Evolutionary conservation across 2,888 invertebrate species (phyloP).

Genomic region (Phyto melanocephala): DNA sequence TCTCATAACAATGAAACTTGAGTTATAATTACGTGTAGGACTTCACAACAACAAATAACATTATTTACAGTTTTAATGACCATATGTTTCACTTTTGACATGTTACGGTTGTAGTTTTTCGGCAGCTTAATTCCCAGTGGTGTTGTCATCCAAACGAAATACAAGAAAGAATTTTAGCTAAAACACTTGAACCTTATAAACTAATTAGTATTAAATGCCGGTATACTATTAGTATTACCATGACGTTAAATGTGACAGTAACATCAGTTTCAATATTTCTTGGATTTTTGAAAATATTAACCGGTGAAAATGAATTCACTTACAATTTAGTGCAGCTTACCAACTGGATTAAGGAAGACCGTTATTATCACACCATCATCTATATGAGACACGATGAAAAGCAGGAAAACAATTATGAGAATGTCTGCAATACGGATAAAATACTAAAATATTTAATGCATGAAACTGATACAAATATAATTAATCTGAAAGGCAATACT

Average conservation of each 20-base stretch:
- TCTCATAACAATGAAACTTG: too few relatives aligned
- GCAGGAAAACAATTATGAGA: background rate
- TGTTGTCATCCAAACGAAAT: background rate
- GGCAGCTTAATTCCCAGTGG: background rate
- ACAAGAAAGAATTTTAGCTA: background rate
- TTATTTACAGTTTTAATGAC: too few relatives aligned
- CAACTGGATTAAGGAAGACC: background rate
- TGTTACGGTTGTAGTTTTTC: too few relatives aligned
- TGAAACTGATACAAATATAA: background rate
- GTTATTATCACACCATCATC: background rate
- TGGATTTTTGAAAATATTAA: conserved; percentile 18
- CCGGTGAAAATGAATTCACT: background rate
- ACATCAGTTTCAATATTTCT: background rate
- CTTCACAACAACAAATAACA: too few relatives aligned
- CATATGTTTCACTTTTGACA: too few relatives aligned
- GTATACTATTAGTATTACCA: background rate
- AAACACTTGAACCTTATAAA: background rate
- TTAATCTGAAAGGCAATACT: conserved; percentile 8
- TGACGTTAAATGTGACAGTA: background rate
- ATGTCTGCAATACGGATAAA: background rate
- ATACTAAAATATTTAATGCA: background rate
- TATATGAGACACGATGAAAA: conserved; percentile 1
- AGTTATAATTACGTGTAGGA: too few relatives aligned
- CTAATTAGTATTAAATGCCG: background rate
- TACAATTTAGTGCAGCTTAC: background rate